Evolutionary conservation across 2,113 vertebrate genomes (phyloP).

Genomic region (Psephotus haematonotus): DNA sequence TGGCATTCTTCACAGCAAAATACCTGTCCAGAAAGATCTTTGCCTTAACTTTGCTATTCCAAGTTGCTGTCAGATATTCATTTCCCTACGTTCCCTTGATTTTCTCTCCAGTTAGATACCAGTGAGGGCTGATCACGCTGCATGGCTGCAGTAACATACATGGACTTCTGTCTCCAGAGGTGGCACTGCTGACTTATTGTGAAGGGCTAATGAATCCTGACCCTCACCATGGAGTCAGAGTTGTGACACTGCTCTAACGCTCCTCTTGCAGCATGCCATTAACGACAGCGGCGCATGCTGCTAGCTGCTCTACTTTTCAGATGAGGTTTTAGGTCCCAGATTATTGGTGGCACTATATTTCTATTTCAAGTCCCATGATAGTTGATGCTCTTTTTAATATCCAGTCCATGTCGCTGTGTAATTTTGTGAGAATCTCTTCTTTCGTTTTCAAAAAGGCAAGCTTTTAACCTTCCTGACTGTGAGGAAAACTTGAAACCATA

Average conservation of each 20-base stretch:
- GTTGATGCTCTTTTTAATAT: neutral
- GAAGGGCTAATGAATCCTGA: neutral
- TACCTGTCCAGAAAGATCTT: neutral
- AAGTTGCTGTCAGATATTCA: neutral
- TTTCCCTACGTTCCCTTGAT: neutral
- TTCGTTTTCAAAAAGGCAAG: neutral
- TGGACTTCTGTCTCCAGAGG: neutral
- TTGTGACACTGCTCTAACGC: rapidly evolving
- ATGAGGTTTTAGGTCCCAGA: rapidly evolving
- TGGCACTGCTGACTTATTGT: neutral
- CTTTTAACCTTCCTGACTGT: neutral
- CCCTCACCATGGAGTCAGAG: neutral
- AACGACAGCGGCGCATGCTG: rapidly evolving
- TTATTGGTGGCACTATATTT: neutral
- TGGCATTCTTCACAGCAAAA: neutral
- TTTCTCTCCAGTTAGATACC: neutral
- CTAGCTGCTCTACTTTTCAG: neutral
- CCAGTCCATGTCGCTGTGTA: neutral
- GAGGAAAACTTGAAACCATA: neutral
- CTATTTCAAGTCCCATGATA: neutral
- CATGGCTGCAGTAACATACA: neutral
- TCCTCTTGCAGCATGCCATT: neutral
- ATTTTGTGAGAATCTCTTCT: neutral
- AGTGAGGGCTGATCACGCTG: neutral
- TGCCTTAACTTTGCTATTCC: neutral